A percentile compares a stretch with the other conserved stretches of the same genome.
phyloP scores from a whole-genome alignment of 2,113 vertebrate genomes.

The Poeciliopsis turrubarensis region DNA sequence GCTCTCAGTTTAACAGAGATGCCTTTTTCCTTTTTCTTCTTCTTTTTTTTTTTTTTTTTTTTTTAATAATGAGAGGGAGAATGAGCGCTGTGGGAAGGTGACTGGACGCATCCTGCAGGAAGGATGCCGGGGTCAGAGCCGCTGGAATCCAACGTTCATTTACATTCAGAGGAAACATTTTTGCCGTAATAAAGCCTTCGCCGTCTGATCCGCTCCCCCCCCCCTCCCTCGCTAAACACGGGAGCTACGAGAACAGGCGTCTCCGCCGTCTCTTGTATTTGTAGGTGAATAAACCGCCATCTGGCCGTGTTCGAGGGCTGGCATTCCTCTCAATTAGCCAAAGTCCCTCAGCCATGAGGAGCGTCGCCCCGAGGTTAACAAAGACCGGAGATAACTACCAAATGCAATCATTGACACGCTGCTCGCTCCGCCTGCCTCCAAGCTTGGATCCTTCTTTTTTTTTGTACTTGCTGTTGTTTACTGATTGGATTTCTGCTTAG shows the following conservation, averaged over 20 bases:
- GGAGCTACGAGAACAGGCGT: slow-evolving; percentile 3
- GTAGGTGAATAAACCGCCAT: slow-evolving; percentile 49
- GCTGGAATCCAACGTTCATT: slow-evolving; percentile 32
- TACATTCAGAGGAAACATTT: slow-evolving; percentile 16
- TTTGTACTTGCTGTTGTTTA: slow-evolving; percentile 58
- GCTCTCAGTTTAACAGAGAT: slow-evolving; percentile 58
- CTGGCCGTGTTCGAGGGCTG: slow-evolving; percentile 32
- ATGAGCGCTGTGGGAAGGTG: slow-evolving; percentile 47
- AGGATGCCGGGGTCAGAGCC: slow-evolving; percentile 44
- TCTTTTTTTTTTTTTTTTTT: slow-evolving; percentile 41
- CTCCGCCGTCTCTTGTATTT: slow-evolving; percentile 8
- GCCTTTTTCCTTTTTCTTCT: not conserved
- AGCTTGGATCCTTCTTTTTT: slow-evolving; percentile 30
- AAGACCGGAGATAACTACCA: slow-evolving; percentile 70
- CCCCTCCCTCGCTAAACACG: not conserved
- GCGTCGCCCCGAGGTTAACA: slow-evolving; percentile 58
- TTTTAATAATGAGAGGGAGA: slow-evolving; percentile 64
- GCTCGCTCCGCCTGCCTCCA: slow-evolving; percentile 44
- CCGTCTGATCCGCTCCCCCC: slow-evolving; percentile 3
- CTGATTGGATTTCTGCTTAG: slow-evolving; percentile 77
- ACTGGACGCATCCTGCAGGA: slow-evolving; percentile 22
- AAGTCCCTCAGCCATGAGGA: slow-evolving; percentile 54
- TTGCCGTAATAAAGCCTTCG: not conserved
- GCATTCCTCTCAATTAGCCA: slow-evolving; percentile 68
- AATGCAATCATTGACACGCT: slow-evolving; percentile 60